phyloP scores from a whole-genome alignment of 2,113 vertebrate species.

The Leptobrachium leishanense region DNA sequence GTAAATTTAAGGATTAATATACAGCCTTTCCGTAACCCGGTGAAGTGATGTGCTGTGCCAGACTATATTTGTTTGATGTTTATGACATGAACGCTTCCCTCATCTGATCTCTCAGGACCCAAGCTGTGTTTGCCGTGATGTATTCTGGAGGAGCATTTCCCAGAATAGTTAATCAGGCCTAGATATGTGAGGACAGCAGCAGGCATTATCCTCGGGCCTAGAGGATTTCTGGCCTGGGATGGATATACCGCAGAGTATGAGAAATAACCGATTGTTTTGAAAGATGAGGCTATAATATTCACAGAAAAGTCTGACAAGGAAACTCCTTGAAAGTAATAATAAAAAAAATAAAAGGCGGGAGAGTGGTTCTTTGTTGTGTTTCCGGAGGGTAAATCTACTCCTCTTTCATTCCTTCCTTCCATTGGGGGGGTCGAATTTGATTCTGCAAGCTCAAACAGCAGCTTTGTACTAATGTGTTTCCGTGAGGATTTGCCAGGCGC shows the following conservation, averaged over 20 bases:
- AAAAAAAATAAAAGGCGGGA: slow-evolving; percentile 46
- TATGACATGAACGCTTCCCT: slow-evolving; percentile 25
- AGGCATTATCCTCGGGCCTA: slow-evolving; percentile 39
- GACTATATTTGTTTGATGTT: slow-evolving; percentile 26
- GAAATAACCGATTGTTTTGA: slow-evolving; percentile 51
- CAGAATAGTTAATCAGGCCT: slow-evolving; percentile 34
- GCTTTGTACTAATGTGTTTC: slow-evolving; percentile 60
- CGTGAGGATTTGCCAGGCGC: slow-evolving; percentile 62
- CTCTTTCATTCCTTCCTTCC: slow-evolving; percentile 35
- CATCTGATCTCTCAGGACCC: slow-evolving; percentile 11
- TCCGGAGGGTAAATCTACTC: slow-evolving; percentile 51
- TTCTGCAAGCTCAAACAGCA: slow-evolving; percentile 51
- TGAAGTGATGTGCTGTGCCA: slow-evolving; percentile 15
- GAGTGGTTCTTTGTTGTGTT: slow-evolving; percentile 49
- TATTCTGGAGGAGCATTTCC: slow-evolving; percentile 7
- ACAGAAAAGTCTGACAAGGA: slow-evolving; percentile 51
- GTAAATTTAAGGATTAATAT: slow-evolving; percentile 17
- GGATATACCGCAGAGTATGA: slow-evolving; percentile 49
- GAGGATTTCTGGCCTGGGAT: slow-evolving; percentile 51
- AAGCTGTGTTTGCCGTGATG: slow-evolving; percentile 26
- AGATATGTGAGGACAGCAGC: slow-evolving; percentile 27
- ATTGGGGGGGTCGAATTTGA: slow-evolving; percentile 46
- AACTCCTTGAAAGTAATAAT: slow-evolving; percentile 37
- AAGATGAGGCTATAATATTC: slow-evolving; percentile 55
- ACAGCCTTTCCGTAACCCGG: slow-evolving; percentile 22